Evolutionary conservation across 2,113 vertebrate genomes (phyloP).

Genomic region (Microtus ochrogaster): DNA sequence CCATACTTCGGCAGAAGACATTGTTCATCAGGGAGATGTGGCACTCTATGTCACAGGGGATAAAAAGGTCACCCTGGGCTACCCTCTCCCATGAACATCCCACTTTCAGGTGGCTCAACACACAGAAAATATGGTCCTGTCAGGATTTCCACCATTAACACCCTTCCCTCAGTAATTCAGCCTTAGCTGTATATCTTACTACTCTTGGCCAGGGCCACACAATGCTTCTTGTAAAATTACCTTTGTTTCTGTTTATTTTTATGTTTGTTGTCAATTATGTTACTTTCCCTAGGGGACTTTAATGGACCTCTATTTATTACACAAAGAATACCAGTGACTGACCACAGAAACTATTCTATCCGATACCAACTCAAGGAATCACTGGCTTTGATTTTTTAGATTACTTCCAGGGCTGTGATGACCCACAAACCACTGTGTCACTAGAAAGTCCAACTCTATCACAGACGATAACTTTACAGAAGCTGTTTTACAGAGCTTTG

Average conservation of each 20-base stretch:
- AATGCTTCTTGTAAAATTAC: not conserved
- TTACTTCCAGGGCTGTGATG: not conserved
- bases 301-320: not conserved
- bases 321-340: not conserved
- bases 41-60: not conserved
- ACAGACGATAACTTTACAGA: not conserved
- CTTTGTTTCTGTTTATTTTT: not conserved
- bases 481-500: not conserved
- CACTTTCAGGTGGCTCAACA: not conserved
- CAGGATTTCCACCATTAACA: not conserved
- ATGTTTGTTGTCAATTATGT: not conserved
- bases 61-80: not conserved
- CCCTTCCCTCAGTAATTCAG: not conserved
- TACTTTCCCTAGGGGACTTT: not conserved
- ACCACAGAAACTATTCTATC: not conserved
- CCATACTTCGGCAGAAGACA: not conserved
- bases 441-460: not conserved
- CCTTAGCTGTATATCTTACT: not conserved
- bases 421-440: not conserved
- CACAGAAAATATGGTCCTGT: not conserved
- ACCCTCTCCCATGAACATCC: not conserved
- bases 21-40: not conserved
- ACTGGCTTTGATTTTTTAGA: not conserved
- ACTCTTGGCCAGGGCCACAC: not conserved
- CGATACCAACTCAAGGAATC: not conserved